Base-by-base conservation (phyloP, 1,140 invertebrate species). In the Vanessa atalanta region DNA sequence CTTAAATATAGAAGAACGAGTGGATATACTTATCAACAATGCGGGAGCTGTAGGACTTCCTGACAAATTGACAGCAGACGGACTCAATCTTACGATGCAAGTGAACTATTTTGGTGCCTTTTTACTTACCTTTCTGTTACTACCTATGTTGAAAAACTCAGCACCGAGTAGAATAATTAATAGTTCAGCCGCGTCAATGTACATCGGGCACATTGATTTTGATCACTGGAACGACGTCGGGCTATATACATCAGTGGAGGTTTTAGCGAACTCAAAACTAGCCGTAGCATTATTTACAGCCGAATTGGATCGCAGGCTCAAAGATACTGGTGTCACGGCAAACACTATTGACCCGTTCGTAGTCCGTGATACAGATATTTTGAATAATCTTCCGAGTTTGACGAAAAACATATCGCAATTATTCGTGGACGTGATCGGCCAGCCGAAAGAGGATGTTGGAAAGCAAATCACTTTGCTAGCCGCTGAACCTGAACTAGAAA, bases 1-100 rank as follows among this genome's bases (percentile, higher is more conserved):
- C 5, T 57, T 93, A 0, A 79, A 91, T 6, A 89, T 80, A 1
- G 94, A 95, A 87, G 61, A 90, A 31, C 86, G 93, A 81, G 93
- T 96, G n/a, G 93, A 96, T 81, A 85, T 96, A 47, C 86, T 97
- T 2, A 94, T 97, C 47, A 96, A 97, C 79, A 97, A 97, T 89
- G 96, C 96, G 61, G 96, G 94, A 12, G 94, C 96, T 0, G 94
- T 95, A 84, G 89, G 81, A 13, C 75, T 91, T 5, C 82, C 87
- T 4, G 87, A 92, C 67, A 74, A 60, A 15, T 47, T 89, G 4
- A 94, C 94, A 9, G 92, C 92, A 76, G 95, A 97, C 79, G 95
- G 95, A 3, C 94, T 96, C 70, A 96, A 97, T 82, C 89, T 92
- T 8, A 95, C 95, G 48, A 93, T 96, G 76, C 95, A 94, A 79